These are phyloP conservation scores for Euphydryas editha DNA, from an alignment of 2,888 invertebrate species.

Conservation along the genomic window DNA sequence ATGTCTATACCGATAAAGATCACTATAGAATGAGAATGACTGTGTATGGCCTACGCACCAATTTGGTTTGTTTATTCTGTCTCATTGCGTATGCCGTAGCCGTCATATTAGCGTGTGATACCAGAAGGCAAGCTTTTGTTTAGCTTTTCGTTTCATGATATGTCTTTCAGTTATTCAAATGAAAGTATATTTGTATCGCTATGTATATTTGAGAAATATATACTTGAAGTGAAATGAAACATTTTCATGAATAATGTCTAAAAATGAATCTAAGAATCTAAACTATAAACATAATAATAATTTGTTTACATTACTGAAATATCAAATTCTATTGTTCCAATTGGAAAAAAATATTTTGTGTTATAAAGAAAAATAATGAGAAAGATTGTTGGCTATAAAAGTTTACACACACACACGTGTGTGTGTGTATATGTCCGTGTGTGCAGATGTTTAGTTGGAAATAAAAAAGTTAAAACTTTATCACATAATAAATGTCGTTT, in stretches of 20 bases:
- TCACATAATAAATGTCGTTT: no score
- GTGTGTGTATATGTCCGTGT: no score
- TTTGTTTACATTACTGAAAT: no score
- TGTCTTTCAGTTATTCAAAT: constrained; percentile 17
- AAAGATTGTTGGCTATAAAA: no score
- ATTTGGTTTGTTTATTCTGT: constrained; percentile 63
- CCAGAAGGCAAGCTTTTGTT: constrained; percentile 61
- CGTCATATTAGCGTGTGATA: constrained; percentile 51
- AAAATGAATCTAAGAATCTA: not conserved
- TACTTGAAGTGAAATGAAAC: not conserved
- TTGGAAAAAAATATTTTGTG: no score
- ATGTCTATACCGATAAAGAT: constrained; percentile 12
- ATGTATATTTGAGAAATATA: not conserved
- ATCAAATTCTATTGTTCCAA: no score
- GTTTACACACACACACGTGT: no score
- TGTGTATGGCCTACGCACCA: constrained; percentile 43
- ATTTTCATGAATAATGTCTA: not conserved
- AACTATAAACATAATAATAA: no score
- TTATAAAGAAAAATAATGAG: not conserved
- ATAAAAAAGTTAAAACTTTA: no score
- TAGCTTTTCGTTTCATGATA: constrained; percentile 43
- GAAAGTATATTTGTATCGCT: not conserved
- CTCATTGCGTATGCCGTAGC: constrained; percentile 56
- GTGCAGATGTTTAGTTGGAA: no score
- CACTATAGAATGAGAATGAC: constrained; percentile 14